phyloP scores from a whole-genome alignment of 2,113 vertebrate genomes.

The Rhinoderma darwinii region DNA sequence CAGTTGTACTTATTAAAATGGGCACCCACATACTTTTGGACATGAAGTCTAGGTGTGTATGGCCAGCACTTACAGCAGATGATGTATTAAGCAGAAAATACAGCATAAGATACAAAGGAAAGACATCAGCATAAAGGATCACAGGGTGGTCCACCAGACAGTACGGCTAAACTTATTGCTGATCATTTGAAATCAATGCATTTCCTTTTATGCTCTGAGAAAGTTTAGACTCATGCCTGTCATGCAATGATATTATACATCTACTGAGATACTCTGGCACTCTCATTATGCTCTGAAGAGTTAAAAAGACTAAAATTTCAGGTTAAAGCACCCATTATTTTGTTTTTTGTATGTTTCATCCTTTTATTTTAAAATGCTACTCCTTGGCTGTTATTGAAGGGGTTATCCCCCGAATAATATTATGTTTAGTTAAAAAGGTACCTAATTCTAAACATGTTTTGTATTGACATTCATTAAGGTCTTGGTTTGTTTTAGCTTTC shows the following conservation, averaged over 20 bases:
- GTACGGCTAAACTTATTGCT: background rate
- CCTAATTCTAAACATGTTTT: too few species aligned
- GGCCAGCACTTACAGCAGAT: background rate
- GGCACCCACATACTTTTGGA: background rate
- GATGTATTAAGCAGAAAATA: background rate
- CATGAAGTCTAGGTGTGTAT: background rate
- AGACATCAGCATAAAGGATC: conserved; percentile 35
- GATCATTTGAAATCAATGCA: background rate
- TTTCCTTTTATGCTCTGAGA: background rate
- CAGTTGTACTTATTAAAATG: background rate
- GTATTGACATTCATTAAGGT: too few species aligned
- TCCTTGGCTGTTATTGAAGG: background rate
- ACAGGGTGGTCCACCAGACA: background rate
- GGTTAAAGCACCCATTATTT: background rate
- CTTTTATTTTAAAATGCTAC: background rate
- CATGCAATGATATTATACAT: background rate
- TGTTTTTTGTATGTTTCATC: background rate
- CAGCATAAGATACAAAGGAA: conserved; percentile 37
- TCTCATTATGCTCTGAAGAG: background rate
- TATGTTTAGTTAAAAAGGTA: too few species aligned
- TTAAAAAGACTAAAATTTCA: background rate
- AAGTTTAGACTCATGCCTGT: background rate
- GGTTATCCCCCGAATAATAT: too few species aligned
- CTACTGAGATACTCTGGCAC: background rate
- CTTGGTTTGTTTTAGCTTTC: too few species aligned